Base-by-base conservation (phyloP, 1,140 invertebrate species). In the Coelopa frigida region DNA sequence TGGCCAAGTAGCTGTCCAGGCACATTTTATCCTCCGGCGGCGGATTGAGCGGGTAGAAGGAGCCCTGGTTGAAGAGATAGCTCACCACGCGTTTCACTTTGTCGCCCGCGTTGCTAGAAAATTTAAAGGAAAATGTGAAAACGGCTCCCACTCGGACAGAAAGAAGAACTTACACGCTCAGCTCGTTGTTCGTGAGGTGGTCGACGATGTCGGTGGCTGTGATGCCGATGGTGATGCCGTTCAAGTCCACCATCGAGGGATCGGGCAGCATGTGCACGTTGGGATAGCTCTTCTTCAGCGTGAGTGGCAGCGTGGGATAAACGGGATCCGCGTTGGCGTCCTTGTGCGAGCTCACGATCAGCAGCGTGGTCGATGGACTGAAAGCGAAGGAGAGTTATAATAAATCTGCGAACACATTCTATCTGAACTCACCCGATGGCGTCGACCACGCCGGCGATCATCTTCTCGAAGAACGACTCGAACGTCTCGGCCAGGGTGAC, bases 121-220 rank as follows among this genome's bases (percentile, higher is more conserved):
- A 47, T 26, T 36, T 42, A 35, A 46, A 46, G 11, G 36, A 23
- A 32, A 27, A 14, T 15, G 24, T 15, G 15, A 17, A n/a, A 32
- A 23, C 5, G 11, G 8, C 7, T 14, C 31, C 15, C n/a, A 14
- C 20, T 39, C 40, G 4, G n/a, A n/a, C 8, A 5, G 11, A 4
- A 39, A 10, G 27, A 29, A n/a, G 48, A 58, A 75, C 80, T 81
- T 75, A 89, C 86, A 72, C 62, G 10, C 77, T 75, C 52, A 91
- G 77, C 74, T 94, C 89, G 57, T 87, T 77, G 50, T 80, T 80
- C 21, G 82, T 78, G 10, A 94, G 61, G 62, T 92, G 85, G 71
- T 87, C 82, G 1, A 94, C 60, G 35, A 86, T 73, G 70, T 96
- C 92, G 0, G 83, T 82, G 12, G 89, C 84, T 3, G 88, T 93